Evolutionary conservation across 2,113 vertebrate species (phyloP).

Genomic region (Eulacestoma nigropectus): DNA sequence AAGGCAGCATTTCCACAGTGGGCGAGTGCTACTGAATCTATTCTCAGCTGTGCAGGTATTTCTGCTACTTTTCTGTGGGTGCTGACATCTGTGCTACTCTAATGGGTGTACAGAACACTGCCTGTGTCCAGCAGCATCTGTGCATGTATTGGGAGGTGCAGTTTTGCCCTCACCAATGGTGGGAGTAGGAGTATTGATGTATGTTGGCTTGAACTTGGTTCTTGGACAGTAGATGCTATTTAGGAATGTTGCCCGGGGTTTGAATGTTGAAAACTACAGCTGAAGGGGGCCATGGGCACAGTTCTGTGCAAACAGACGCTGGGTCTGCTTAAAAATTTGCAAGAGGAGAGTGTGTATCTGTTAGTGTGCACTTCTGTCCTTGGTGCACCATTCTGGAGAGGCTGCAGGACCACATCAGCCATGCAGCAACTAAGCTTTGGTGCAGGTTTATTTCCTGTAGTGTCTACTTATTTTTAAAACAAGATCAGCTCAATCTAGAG

Average conservation of each 20-base stretch:
- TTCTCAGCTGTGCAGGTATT: not conserved
- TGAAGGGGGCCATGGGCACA: not conserved
- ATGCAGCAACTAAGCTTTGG: not conserved
- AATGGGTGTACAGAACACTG: fast-evolving
- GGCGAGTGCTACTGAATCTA: not conserved
- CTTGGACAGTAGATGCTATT: not conserved
- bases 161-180: not conserved
- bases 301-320: not conserved
- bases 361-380: not conserved
- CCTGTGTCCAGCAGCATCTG: not conserved
- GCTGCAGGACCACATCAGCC: not conserved
- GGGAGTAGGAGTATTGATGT: not conserved
- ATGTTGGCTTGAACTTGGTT: not conserved
- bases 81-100: not conserved
- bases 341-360: fast-evolving
- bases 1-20: not conserved
- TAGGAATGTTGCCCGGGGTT: not conserved
- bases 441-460: not conserved
- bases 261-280: not conserved
- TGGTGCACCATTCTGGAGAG: not conserved
- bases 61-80: not conserved
- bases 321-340: not conserved
- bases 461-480: not conserved
- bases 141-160: not conserved
- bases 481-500: not conserved